These are phyloP conservation scores for Drosophila mercatorum DNA, from an alignment of 2,888 invertebrate genomes.

Conservation along the genomic window DNA sequence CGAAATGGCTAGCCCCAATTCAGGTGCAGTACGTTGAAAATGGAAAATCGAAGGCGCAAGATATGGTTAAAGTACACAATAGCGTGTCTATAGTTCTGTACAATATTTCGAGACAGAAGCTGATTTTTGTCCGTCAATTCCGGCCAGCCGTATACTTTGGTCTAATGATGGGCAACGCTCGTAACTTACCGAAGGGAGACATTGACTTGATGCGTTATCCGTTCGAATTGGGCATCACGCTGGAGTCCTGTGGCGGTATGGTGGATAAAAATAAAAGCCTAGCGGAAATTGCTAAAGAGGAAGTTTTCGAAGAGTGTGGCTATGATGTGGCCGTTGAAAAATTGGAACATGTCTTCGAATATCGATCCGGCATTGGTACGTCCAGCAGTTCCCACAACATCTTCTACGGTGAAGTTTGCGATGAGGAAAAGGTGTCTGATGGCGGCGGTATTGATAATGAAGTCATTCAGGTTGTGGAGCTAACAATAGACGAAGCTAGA, in stretches of 20 bases:
- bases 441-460: slow-evolving; percentile 57
- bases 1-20: slow-evolving; percentile 90
- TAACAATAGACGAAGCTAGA: slow-evolving; percentile 52
- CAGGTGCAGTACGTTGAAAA: slow-evolving; percentile 91
- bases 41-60: slow-evolving; percentile 91
- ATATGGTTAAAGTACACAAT: slow-evolving; percentile 91
- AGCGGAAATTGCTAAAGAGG: slow-evolving; percentile 92
- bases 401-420: slow-evolving; percentile 64
- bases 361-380: slow-evolving; percentile 58
- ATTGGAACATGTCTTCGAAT: slow-evolving; percentile 40
- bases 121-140: slow-evolving; percentile 96
- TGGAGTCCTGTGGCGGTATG: slow-evolving; percentile 97
- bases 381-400: slow-evolving; percentile 36
- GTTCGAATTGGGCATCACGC: slow-evolving; percentile 89
- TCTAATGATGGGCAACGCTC: slow-evolving; percentile 86
- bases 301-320: slow-evolving; percentile 94
- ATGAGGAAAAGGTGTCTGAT: slow-evolving; percentile 42
- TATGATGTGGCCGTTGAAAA: slow-evolving; percentile 48
- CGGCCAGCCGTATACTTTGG: slow-evolving; percentile 92
- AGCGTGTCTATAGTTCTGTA: slow-evolving; percentile 94
- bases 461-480: slow-evolving; percentile 58
- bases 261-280: slow-evolving; percentile 92
- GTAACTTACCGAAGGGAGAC: slow-evolving; percentile 63
- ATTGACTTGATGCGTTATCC: slow-evolving; percentile 89
- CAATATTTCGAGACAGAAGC: slow-evolving; percentile 90